Evolutionary conservation across 2,113 vertebrate species (phyloP), one percentile per base, ranked within the genome.

Genomic region (Gallinago paraguaiae): DNA sequence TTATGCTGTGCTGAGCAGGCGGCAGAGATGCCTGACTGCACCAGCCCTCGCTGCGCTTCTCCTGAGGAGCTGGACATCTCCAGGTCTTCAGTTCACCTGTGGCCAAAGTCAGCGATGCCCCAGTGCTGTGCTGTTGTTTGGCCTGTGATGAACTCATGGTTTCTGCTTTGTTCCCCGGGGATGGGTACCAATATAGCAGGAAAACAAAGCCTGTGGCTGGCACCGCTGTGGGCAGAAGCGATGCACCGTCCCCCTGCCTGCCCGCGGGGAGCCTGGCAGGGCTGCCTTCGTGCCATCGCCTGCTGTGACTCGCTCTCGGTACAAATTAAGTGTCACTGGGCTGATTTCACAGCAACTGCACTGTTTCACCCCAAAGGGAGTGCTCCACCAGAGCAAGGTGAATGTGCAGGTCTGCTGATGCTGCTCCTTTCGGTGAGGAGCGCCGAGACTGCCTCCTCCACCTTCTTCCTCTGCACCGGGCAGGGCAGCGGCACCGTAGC

Each of bases 401-500:
- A 8, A 39, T 7, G 5, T 48, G 56, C 22, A 18, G 14, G 5
- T 39, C 37, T 88, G 68, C 30, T 78, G 24, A 10, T 41, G 64
- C 41, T 81, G 16, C 33, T 76, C 20, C 23, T 95, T 87, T 82
- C 4, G 4, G 54, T 17, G 30, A 28, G 60, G 11, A 64, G 23
- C 1, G 0, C 37, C 0, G 0, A 83, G 57, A 24, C 33, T 86
- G 54, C 54, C 13, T 2, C 39, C 51, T 22, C 2, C 2, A 46
- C 31, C 30, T 67, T 48, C 45, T 35, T 75, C 67, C 22, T 75
- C 27, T 5, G 3, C 1, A 0, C 22, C 2, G 0, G 22, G 54
- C 51, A 86, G 51, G 74, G 35, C 37, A 74, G 82, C 2, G 1
- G 76, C 48, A 67, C 31, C 2, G 3, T 10, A 68, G 81, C 43